Evolutionary conservation across 64 coral and sea anemone species (phyloP), one percentile per base, ranked within the genome.

Genomic region (Montipora efflorescens): DNA sequence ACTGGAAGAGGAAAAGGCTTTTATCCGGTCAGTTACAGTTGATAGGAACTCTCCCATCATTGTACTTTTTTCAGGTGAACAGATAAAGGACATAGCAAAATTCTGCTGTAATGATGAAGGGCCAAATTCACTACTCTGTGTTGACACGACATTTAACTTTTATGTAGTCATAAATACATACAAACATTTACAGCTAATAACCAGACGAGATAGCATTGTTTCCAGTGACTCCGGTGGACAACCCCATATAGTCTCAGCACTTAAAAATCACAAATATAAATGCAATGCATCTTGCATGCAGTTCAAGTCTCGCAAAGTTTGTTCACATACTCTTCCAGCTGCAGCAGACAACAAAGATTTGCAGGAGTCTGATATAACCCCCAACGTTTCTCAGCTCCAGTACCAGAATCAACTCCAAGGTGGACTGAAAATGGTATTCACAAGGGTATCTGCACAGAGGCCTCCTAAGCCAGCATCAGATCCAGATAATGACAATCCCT

Each of bases 21-120:
- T 71, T 80, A 90, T 90, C 19, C 89, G 45, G 10, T 90, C 87
- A 10, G 74, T 90, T 21, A 68, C 55, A 21, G 81, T 84, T 8
- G 81, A 84, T 5, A 19, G 21, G 15, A 84, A 84, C 64, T 84
- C 15, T 23, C 81, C 81, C 10, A 84, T 16, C 53, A 84, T 66
- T 84, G 8, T 68, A 8, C 81, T 84, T 7, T 84, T 84, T 64
- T 13, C 44, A 19, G 43, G 64, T 12, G 55, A 84, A 5, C 81
- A 84, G 43, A 61, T 84, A 28, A 7, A 8, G 5, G 81, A 84
- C 58, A 61, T 84, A 21, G 53, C 81, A 14, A 84, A 84, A 68
- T 84, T 84, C 28, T 84, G 81, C 64, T 15, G 15, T 8, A 84
- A 84, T 18, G 81, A 84, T 8, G n/a, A 66, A 5, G 16, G 16